Evolutionary conservation across 2,113 vertebrate genomes (phyloP).

Genomic region (Sinosuthora webbiana): DNA sequence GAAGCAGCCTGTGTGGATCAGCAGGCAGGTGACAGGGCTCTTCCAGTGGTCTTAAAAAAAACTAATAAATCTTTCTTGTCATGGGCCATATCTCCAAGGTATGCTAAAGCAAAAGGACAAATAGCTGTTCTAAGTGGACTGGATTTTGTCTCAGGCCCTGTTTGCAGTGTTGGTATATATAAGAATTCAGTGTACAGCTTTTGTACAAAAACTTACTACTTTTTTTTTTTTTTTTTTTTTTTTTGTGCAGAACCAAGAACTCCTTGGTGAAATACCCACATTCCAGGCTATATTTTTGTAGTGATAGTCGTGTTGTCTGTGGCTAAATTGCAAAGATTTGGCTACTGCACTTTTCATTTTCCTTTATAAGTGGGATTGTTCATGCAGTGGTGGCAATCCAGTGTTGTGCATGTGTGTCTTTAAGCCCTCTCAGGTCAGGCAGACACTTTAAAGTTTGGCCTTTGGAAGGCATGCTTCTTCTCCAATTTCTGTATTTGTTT

Average conservation of each 20-base stretch:
- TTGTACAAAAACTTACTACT: neutral
- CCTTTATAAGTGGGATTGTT: neutral
- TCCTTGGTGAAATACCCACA: neutral
- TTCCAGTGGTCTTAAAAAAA: neutral
- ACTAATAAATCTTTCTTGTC: neutral
- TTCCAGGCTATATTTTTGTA: neutral
- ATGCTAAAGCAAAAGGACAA: neutral
- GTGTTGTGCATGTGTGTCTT: neutral
- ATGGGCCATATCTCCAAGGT: neutral
- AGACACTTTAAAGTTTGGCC: neutral
- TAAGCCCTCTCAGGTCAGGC: neutral
- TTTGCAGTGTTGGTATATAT: neutral
- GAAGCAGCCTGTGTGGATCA: neutral
- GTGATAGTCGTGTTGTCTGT: neutral
- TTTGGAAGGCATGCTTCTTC: neutral
- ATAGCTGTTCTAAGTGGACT: neutral
- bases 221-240: neutral
- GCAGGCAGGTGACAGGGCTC: rapidly evolving
- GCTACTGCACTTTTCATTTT: neutral
- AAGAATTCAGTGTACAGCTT: neutral
- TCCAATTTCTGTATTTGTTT: neutral
- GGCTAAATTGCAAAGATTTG: neutral
- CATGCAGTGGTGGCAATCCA: too few relatives aligned
- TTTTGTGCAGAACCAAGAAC: neutral
- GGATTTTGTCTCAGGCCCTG: neutral